Evolutionary conservation across 2,113 vertebrate genomes (phyloP).

Genomic region (Argyrosomus japonicus): DNA sequence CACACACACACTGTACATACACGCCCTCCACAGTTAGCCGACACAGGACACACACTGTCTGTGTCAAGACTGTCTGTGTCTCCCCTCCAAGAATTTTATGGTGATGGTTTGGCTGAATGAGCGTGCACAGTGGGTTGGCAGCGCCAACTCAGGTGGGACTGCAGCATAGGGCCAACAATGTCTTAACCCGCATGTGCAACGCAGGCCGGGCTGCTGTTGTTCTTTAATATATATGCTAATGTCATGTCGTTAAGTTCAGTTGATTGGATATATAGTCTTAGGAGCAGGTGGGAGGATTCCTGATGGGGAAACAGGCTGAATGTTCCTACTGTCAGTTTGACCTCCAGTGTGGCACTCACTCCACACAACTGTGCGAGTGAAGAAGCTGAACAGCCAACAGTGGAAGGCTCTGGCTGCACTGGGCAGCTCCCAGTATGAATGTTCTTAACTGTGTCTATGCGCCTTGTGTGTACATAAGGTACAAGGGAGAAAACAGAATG

Average conservation of each 20-base stretch:
- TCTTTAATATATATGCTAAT: slow-evolving; percentile 68
- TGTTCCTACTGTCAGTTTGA: slow-evolving; percentile 37
- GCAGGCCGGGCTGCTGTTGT: slow-evolving; percentile 24
- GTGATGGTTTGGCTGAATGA: slow-evolving; percentile 78
- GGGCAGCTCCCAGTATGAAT: slow-evolving; percentile 58
- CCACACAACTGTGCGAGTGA: slow-evolving; percentile 5
- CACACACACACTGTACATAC: slow-evolving; percentile 46
- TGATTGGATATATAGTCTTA: slow-evolving; percentile 44
- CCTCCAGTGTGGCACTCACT: slow-evolving; percentile 17
- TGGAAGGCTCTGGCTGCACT: slow-evolving; percentile 47
- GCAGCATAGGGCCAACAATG: slow-evolving; percentile 47
- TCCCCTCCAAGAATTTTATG: slow-evolving; percentile 76
- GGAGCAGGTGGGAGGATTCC: slow-evolving; percentile 59
- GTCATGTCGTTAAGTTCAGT: slow-evolving; percentile 37
- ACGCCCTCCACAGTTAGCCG: slow-evolving; percentile 58
- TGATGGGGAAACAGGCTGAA: slow-evolving; percentile 35
- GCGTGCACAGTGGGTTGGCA: slow-evolving; percentile 65
- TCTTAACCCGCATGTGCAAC: slow-evolving; percentile 24
- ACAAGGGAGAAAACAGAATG: slow-evolving; percentile 23
- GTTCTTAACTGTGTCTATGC: slow-evolving; percentile 28
- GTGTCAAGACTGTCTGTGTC: slow-evolving; percentile 72
- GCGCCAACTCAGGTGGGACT: slow-evolving; percentile 71
- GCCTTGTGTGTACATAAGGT: slow-evolving; percentile 30
- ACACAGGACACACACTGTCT: slow-evolving; percentile 74
- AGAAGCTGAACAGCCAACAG: slow-evolving; percentile 20